Evolutionary conservation across 2,113 vertebrate species (phyloP).

Genomic region (Crypturellus undulatus): DNA sequence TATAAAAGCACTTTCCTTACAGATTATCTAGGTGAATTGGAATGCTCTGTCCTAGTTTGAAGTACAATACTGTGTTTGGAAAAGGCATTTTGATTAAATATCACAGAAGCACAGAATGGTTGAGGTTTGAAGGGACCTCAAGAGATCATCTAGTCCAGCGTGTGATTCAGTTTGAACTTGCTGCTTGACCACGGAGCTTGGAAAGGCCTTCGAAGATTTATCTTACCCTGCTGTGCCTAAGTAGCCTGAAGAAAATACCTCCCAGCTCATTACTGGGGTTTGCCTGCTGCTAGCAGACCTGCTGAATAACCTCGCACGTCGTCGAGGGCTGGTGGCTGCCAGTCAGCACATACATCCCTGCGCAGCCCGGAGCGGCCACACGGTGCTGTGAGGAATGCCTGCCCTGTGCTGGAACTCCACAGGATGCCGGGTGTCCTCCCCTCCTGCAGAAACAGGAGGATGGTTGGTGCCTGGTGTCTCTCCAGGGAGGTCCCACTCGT

Average conservation of each 20-base stretch:
- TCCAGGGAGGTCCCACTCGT: background rate
- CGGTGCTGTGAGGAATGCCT: background rate
- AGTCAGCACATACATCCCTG: background rate
- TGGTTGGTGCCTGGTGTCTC: background rate
- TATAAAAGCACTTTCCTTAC: background rate
- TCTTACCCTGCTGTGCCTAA: slow-evolving; percentile 59
- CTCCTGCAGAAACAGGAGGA: background rate
- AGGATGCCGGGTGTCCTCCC: too few relatives aligned
- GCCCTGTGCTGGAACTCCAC: background rate
- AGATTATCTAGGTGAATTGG: background rate
- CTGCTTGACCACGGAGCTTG: background rate
- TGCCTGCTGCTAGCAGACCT: slow-evolving; percentile 16
- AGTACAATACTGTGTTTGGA: background rate
- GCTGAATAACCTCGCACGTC: slow-evolving; percentile 9
- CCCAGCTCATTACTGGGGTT: slow-evolving; percentile 39
- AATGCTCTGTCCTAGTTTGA: background rate
- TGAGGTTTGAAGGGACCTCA: too few relatives aligned
- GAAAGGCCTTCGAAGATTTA: slow-evolving; percentile 51
- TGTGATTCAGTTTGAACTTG: background rate
- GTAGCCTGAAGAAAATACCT: slow-evolving; percentile 45
- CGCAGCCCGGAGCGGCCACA: background rate
- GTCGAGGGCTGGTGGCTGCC: background rate
- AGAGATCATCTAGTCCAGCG: too few relatives aligned
- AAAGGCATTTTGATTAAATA: background rate
- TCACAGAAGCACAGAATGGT: too few relatives aligned